phyloP scores from a whole-genome alignment of 2,113 vertebrate species.

The Numenius arquata region DNA sequence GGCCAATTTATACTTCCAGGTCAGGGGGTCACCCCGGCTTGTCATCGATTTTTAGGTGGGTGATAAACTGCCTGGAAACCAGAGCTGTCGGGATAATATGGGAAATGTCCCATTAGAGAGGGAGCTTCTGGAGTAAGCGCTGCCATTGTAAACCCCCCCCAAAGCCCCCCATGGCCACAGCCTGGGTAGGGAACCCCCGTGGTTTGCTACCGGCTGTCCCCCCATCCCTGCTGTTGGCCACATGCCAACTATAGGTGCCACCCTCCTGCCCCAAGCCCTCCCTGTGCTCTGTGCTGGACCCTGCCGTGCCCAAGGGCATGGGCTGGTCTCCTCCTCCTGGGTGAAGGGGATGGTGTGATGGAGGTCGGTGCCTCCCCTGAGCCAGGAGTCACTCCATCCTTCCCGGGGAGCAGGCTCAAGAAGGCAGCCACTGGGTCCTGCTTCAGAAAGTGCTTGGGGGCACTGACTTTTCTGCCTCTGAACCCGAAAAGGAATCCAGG shows the following conservation, averaged over 20 bases:
- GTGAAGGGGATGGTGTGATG: not conserved
- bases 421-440: fast-evolving
- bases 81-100: not conserved
- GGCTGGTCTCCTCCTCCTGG: fast-evolving
- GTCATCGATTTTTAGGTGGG: slow-evolving; percentile 63
- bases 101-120: slow-evolving; percentile 39
- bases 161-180: fast-evolving
- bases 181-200: not conserved
- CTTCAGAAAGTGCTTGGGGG: not conserved
- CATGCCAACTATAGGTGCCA: not conserved
- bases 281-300: not conserved
- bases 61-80: slow-evolving; percentile 61
- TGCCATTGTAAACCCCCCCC: fast-evolving
- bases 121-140: not conserved
- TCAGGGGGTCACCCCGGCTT: slow-evolving; percentile 45
- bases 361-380: fast-evolving
- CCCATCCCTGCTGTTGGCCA: not conserved
- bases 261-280: not conserved
- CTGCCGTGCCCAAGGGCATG: not conserved
- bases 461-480: not conserved
- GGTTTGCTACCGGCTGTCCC: not conserved
- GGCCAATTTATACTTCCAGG: slow-evolving; percentile 64
- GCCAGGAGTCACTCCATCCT: not conserved
- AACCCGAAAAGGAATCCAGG: not conserved
- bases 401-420: not conserved